These are phyloP conservation scores for Rhynchopsitta pachyrhyncha DNA, from an alignment of 2,113 vertebrate species.

Conservation along the genomic window DNA sequence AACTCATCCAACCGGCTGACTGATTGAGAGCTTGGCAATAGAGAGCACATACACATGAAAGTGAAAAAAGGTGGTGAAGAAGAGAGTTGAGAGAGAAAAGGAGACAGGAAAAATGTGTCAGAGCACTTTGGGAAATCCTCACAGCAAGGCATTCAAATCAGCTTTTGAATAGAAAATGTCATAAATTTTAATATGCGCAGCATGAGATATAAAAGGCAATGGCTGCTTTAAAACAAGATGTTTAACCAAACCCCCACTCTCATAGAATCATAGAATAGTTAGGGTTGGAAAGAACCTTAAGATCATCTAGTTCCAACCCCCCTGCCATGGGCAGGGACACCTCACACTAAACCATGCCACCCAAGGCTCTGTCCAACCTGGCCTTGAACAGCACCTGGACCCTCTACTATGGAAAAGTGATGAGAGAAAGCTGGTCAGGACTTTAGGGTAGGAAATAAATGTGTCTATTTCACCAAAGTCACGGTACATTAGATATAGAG, in stretches of 20 bases:
- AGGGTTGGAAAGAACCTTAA: too few species aligned
- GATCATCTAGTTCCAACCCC: too few species aligned
- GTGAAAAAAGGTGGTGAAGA: background rate
- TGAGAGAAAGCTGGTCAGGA: background rate
- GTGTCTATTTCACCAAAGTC: background rate
- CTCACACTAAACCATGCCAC: too few species aligned
- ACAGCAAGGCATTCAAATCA: background rate
- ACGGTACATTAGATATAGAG: background rate
- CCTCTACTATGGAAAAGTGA: background rate
- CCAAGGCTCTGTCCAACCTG: too few species aligned
- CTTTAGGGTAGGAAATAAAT: background rate
- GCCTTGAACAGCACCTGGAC: too few species aligned
- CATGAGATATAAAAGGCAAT: background rate
- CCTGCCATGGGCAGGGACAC: too few species aligned
- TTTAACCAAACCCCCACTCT: background rate
- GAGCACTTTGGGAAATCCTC: background rate
- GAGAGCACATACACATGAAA: background rate
- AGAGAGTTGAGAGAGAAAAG: background rate
- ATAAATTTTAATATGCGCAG: background rate
- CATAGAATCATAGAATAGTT: background rate
- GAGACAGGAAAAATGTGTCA: background rate
- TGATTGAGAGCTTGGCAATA: constrained; percentile 4
- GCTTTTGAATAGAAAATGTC: background rate
- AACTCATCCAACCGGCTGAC: background rate
- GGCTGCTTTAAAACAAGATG: background rate